These are phyloP conservation scores for Triplophysa bombifrons DNA, from an alignment of 2,797 vertebrate species.

Conservation along the genomic window DNA sequence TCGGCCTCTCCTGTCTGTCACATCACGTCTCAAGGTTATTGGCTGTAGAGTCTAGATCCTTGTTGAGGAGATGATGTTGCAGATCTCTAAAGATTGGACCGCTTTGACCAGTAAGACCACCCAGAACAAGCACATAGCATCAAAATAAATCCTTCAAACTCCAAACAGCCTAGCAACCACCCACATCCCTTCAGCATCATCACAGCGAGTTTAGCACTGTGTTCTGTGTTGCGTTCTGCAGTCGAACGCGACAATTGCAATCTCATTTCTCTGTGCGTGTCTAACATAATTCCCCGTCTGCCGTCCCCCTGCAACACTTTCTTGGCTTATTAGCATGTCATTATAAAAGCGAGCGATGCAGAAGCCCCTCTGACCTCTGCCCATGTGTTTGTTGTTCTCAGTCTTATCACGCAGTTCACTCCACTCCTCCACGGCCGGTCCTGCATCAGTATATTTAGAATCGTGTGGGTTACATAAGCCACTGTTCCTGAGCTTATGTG, in stretches of 20 bases:
- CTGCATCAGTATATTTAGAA: conserved; percentile 45
- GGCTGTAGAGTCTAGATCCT: neutral
- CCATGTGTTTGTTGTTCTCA: conserved; percentile 38
- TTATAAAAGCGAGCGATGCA: conserved; percentile 25
- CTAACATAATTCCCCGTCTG: neutral
- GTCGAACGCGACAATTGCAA: neutral
- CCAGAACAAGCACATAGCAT: neutral
- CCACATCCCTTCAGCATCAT: neutral
- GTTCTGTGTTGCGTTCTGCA: neutral
- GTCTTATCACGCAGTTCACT: conserved; percentile 37
- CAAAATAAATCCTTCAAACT: neutral
- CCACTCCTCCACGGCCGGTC: conserved; percentile 33
- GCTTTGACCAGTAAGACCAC: neutral
- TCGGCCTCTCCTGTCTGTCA: neutral
- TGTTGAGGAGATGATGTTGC: neutral
- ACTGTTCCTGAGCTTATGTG: conserved; percentile 10
- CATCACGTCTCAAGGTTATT: conserved; percentile 29
- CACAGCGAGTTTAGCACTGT: neutral
- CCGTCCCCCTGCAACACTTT: conserved; percentile 5
- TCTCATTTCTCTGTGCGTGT: neutral
- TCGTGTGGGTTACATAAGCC: conserved; percentile 45
- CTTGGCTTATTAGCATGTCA: conserved; percentile 33
- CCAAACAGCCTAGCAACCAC: neutral
- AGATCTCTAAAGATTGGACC: neutral
- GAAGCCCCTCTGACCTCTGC: conserved; percentile 32